Evolutionary conservation across 2,888 invertebrate species (phyloP), one percentile per base, ranked within the genome.

Genomic region (Laspeyria flexula): DNA sequence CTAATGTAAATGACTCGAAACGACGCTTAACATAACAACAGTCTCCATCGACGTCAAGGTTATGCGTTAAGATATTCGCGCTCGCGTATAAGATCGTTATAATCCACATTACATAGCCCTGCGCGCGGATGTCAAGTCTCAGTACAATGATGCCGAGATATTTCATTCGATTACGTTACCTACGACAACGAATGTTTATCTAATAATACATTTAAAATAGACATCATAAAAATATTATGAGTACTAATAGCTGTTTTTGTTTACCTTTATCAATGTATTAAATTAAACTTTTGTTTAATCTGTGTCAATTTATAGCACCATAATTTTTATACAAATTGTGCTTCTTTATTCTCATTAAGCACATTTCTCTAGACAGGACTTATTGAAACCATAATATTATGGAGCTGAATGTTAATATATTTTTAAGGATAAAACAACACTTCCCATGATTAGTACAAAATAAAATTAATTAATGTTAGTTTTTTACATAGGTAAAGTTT

Each of bases 321-420:
- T 25, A 25, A 2, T 13, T 15, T 13, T 6, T 4, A 5, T 30
- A 31, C 13, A 13, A 13, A 31, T 29, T 31, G 13, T 13, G 12
- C 13, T 13, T 31, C 13, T 6, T 13, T 6, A 11, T 13, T 29
- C 5, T 42, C 15, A 44, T 41, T 39, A 29, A 13, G 30, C n/a
- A 52, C 21, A 34, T 37, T 48, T 39, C 41, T 43, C 25, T 54
- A 49, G 33, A 23, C 45, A 72, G 71, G 71, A 79, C 73, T 76
- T 80, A 92, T 86, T 90, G 80, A 93, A 92, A 92, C 92, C 79
- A 92, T 85, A 90, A 83, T 90, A 71, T 64, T 85, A 83, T 86
- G 86, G 92, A 93, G 90, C 88, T 92, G 88, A 92, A 92, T 92
- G 91, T 91, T 92, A 93, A 92, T 93, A 93, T 93, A 93, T 92